These are phyloP conservation scores for Thymelicus acteon DNA, from an alignment of 2,888 invertebrate species.

Conservation along the genomic window DNA sequence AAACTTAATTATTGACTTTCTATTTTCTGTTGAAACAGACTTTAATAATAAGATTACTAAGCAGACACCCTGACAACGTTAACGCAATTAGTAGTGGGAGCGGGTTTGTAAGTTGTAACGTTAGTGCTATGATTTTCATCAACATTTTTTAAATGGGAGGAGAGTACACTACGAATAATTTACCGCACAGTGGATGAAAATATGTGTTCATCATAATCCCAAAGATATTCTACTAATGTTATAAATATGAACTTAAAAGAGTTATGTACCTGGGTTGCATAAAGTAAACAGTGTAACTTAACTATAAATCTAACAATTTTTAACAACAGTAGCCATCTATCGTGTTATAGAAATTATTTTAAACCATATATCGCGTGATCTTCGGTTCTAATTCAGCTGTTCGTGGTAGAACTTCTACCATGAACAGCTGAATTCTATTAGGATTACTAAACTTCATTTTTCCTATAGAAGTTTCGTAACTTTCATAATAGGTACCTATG, in stretches of 20 bases:
- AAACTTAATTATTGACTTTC: constrained; percentile 6
- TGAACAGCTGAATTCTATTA: neutral
- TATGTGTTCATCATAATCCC: no score
- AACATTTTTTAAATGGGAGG: constrained; percentile 31
- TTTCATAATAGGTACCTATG: constrained; percentile 5
- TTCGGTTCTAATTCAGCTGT: neutral
- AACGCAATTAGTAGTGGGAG: constrained; percentile 65
- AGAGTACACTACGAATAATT: neutral
- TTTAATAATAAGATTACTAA: constrained; percentile 43
- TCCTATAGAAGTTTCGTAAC: constrained; percentile 6
- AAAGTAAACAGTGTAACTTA: no score
- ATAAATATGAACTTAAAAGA: no score
- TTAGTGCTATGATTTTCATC: constrained; percentile 62
- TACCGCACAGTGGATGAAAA: no score
- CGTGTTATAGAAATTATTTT: constrained; percentile 2
- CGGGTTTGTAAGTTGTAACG: constrained; percentile 51
- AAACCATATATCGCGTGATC: constrained; percentile 16
- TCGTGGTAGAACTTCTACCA: neutral
- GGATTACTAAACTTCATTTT: constrained; percentile 4
- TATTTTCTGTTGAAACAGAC: constrained; percentile 18
- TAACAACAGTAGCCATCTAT: neutral
- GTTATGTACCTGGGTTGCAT: no score
- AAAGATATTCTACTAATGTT: no score
- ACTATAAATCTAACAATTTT: neutral
- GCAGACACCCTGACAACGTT: constrained; percentile 54